phyloP scores from a whole-genome alignment of 2,888 invertebrate genomes.

The Eupithecia dodoneata region DNA sequence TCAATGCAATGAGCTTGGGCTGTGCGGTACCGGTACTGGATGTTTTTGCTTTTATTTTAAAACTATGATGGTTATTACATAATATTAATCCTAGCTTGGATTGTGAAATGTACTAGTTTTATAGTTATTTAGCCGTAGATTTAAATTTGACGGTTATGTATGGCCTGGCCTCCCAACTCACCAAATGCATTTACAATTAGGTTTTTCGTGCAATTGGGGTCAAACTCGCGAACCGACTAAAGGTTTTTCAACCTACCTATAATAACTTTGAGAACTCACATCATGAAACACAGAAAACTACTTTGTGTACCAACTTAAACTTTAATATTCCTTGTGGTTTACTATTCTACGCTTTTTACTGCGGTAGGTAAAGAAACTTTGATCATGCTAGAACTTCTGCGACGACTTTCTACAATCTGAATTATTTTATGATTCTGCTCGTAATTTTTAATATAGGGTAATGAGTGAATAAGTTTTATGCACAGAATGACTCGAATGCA shows the following conservation, averaged over 20 bases:
- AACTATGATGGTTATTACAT: too few species aligned
- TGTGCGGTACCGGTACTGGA: too few species aligned
- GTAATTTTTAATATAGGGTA: constrained; percentile 13
- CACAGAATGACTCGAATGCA: not conserved
- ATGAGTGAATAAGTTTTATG: not conserved
- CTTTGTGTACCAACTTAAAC: not conserved
- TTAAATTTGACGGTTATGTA: not conserved
- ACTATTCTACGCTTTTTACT: not conserved
- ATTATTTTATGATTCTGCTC: not conserved
- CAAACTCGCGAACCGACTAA: not conserved
- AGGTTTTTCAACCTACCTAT: not conserved
- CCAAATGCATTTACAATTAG: not conserved
- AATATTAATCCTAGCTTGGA: not conserved
- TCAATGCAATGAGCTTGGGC: too few species aligned
- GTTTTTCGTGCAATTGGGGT: not conserved
- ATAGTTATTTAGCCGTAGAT: too few species aligned
- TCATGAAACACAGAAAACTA: not conserved
- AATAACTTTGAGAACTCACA: not conserved
- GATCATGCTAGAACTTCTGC: constrained; percentile 21
- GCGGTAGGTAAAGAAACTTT: constrained; percentile 18
- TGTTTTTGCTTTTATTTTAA: too few species aligned
- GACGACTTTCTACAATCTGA: constrained; percentile 22
- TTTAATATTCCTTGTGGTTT: not conserved
- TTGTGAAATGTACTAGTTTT: not conserved
- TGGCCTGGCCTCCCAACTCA: not conserved